Evolutionary conservation across 2,113 vertebrate genomes (phyloP), one percentile per base, ranked within the genome.

Genomic region (Geothlypis trichas): DNA sequence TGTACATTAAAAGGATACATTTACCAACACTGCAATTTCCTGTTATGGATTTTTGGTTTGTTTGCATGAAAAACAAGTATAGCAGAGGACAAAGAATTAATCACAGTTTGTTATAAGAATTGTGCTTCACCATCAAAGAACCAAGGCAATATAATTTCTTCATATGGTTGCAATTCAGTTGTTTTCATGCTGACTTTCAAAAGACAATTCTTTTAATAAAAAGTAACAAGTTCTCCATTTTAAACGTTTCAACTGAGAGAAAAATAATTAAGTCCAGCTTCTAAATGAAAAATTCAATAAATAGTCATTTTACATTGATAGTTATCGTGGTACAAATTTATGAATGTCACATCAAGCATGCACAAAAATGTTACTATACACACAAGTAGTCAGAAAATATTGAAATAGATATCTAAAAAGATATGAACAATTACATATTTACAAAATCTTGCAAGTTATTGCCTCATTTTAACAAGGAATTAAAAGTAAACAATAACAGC

Each of bases 361-460:
- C 98, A 98, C 98, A 98, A 97, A 98, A 98, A 98, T 98, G 98
- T 98, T 95, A 96, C 97, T 97, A 98, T 98, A 98, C 97, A 98
- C 97, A 80, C 89, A 97, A 98, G 96, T 97, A 98, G 98, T 98
- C 97, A 96, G 98, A 98, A 98, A 98, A 98, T 98, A 98, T 95
- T 98, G 97, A 98, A 98, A 98, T 93, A 98, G 97, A 96, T 97
- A 97, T 97, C 97, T 98, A 98, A 97, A 98, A 97, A 97, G 97
- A 97, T 95, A 98, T 98, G 96, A 97, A 98, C 13, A 49, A 49
- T 98, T 99, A 98, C 97, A 99, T 99, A 99, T 99, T 98, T 99
- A 99, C 98, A 98, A 98, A 98, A 98, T 98, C 97, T 97, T 98
- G 98, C 98, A 98, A 98, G 99, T 99, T 99, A 99, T 99, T 99